Conservation (phyloP, 2,113 vertebrate species). For the Arizona elegans region DNA sequence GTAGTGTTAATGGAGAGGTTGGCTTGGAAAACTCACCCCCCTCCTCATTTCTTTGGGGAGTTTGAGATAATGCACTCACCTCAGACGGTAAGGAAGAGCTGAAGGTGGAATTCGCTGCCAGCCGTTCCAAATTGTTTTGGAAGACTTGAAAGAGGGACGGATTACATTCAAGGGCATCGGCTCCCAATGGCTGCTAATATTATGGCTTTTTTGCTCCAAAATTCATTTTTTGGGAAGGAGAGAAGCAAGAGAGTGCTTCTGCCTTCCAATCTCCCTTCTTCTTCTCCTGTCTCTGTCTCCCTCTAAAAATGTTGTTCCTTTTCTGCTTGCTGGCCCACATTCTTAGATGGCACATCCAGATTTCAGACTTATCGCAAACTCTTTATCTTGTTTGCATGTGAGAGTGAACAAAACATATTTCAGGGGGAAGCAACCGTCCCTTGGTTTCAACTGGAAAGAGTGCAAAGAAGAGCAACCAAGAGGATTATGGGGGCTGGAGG, state of each 20-base stretch:
- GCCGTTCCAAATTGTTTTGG: background rate
- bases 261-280: background rate
- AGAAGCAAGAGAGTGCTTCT: background rate
- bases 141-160: background rate
- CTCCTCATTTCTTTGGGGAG: background rate
- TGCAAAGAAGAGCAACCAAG: too few relatives aligned
- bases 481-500: too few relatives aligned
- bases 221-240: background rate
- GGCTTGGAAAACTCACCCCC: background rate
- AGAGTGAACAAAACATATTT: background rate
- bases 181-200: background rate
- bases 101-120: background rate
- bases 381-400: background rate
- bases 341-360: background rate
- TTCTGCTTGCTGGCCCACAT: background rate
- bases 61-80: background rate
- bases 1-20: background rate
- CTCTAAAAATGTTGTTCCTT: background rate
- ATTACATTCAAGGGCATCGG: background rate
- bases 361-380: background rate
- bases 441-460: background rate
- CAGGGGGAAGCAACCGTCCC: background rate
- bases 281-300: background rate
- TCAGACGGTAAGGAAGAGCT: background rate
- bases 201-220: background rate